Percentiles rank a stretch among this genome's conserved stretches.
These are phyloP conservation scores for Anisognathus igniventris DNA, from an alignment of 2,797 vertebrate species.

Conservation along the genomic window DNA sequence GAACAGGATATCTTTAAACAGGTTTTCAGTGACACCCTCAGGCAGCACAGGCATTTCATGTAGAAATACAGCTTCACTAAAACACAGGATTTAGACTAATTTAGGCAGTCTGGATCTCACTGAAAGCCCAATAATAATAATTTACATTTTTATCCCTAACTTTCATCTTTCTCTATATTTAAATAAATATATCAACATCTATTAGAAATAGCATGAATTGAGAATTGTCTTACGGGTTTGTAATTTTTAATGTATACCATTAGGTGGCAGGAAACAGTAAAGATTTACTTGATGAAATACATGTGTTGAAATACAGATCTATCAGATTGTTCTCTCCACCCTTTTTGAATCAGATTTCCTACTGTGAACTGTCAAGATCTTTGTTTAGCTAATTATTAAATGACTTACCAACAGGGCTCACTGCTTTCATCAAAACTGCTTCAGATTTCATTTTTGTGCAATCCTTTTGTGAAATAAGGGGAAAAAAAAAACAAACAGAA, in stretches of 20 bases:
- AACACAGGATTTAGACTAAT: not conserved
- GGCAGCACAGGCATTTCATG: not conserved
- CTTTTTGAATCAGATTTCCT: slow-evolving; percentile 14
- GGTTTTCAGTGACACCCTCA: not conserved
- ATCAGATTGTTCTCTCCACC: not conserved
- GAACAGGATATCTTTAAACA: not conserved
- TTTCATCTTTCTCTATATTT: not conserved
- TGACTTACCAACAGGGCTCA: not conserved
- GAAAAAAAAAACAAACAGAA: not conserved
- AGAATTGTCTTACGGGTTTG: not conserved
- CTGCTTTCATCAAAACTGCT: not conserved
- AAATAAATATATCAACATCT: not conserved
- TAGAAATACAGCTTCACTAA: not conserved
- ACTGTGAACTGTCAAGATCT: slow-evolving; percentile 11
- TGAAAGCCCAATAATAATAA: not conserved
- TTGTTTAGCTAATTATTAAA: slow-evolving; percentile 19
- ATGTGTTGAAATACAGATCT: slow-evolving; percentile 6
- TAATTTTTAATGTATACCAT: not conserved
- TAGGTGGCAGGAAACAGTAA: slow-evolving; percentile 55
- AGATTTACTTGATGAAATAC: not conserved
- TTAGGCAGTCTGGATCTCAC: not conserved
- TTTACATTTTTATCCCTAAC: not conserved
- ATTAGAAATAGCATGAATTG: not conserved
- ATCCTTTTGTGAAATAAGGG: not conserved
- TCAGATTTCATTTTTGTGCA: not conserved